Percentiles rank a stretch among this genome's conserved stretches.
Conservation (phyloP, 2,888 invertebrate species). For the Gerris lacustris region DNA sequence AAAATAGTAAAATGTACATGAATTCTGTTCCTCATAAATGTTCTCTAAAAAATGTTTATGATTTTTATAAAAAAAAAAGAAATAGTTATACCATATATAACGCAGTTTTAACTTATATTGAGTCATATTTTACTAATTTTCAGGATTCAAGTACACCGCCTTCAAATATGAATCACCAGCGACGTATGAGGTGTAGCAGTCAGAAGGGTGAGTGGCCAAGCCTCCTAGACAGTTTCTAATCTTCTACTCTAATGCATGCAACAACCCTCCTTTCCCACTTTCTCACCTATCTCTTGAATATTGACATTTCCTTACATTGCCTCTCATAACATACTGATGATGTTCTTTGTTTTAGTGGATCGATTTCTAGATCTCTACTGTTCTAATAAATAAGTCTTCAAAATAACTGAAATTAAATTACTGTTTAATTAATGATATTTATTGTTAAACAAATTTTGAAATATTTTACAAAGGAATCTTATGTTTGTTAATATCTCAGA, state of each 20-base stretch:
- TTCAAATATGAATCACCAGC: constrained; percentile 21
- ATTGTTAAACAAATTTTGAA: no score
- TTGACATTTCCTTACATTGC: background rate
- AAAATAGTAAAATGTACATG: no score
- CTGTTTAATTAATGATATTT: background rate
- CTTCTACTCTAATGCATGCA: background rate
- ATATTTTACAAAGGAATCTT: no score
- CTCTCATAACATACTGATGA: background rate
- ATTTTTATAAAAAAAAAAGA: no score
- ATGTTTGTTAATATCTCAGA: no score
- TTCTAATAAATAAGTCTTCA: constrained; percentile 15
- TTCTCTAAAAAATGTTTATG: no score
- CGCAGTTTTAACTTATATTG: background rate
- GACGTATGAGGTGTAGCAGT: constrained; percentile 16
- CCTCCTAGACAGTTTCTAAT: constrained; percentile 6
- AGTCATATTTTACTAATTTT: constrained; percentile 1
- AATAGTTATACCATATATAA: no score
- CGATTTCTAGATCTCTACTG: constrained; percentile 24
- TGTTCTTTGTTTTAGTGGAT: constrained; percentile 23
- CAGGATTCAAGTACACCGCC: constrained; percentile 18
- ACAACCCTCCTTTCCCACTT: background rate
- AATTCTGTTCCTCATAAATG: no score
- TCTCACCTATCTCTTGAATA: background rate
- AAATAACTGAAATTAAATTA: background rate
- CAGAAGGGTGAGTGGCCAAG: constrained; percentile 20